Percentiles rank a stretch among this genome's conserved stretches.
These are phyloP conservation scores for Struthio camelus DNA, from an alignment of 2,113 vertebrate species.

Conservation along the genomic window DNA sequence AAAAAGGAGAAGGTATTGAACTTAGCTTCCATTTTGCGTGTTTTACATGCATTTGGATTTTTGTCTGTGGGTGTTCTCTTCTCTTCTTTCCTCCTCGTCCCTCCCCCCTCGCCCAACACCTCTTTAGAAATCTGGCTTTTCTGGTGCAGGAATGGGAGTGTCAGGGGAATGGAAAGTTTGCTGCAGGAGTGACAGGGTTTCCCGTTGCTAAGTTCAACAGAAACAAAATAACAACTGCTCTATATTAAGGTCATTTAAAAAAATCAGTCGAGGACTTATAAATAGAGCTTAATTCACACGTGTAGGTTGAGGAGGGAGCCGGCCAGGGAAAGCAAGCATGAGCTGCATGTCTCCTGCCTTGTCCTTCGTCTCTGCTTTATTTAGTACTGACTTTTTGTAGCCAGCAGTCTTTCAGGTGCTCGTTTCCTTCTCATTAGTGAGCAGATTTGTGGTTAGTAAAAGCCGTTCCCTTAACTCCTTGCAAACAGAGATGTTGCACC, in stretches of 20 bases:
- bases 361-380: slow-evolving; percentile 27
- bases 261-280: slow-evolving; percentile 20
- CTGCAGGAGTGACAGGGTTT: slow-evolving; percentile 42
- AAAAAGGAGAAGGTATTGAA: background rate
- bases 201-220: slow-evolving; percentile 67
- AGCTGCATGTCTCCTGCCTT: background rate
- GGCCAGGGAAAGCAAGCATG: fast-evolving
- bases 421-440: background rate
- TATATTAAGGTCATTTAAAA: slow-evolving; percentile 14
- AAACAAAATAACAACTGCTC: slow-evolving; percentile 65
- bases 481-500: background rate
- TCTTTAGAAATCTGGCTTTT: slow-evolving; percentile 54
- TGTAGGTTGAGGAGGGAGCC: background rate
- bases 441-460: slow-evolving; percentile 18
- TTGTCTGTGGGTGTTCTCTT: background rate
- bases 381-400: slow-evolving; percentile 9
- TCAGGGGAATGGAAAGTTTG: slow-evolving; percentile 52
- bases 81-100: background rate
- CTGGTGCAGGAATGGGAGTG: slow-evolving; percentile 55
- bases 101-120: background rate
- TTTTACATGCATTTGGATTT: background rate
- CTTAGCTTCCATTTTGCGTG: slow-evolving; percentile 31
- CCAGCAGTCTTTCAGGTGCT: slow-evolving; percentile 37
- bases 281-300: slow-evolving; percentile 58
- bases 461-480: background rate